Conservation (phyloP, 1,140 invertebrate species). For the Zaprionus inermis region DNA sequence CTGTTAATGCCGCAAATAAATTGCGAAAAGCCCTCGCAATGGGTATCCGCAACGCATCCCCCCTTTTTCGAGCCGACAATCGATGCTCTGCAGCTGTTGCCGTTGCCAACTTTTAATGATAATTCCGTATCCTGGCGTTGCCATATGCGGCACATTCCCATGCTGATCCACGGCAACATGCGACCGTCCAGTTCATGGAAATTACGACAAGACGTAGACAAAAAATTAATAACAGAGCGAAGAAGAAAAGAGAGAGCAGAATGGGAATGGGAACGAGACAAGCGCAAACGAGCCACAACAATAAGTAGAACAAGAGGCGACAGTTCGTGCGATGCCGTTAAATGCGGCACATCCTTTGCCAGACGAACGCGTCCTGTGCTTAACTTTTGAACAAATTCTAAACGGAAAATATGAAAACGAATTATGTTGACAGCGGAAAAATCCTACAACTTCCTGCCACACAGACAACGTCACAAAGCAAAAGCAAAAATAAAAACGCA, state of each 20-base stretch:
- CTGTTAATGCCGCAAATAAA: conserved; percentile 76
- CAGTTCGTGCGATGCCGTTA: conserved; percentile 53
- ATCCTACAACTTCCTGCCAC: conserved; percentile 79
- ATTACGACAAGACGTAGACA: conserved; percentile 40
- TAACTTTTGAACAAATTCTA: conserved; percentile 80
- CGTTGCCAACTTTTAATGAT: conserved; percentile 77
- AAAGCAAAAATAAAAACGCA: conserved; percentile 44
- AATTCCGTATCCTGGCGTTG: conserved; percentile 53
- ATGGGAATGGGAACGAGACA: not conserved
- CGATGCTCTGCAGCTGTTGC: conserved; percentile 71
- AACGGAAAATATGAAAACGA: conserved; percentile 82
- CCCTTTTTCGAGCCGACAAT: conserved; percentile 35
- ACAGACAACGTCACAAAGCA: conserved; percentile 34
- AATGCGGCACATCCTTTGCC: conserved; percentile 73
- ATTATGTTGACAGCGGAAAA: conserved; percentile 83
- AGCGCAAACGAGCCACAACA: conserved; percentile 12
- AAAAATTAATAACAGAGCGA: conserved; percentile 51
- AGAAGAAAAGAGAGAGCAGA: conserved; percentile 19
- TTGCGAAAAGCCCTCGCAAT: conserved; percentile 46
- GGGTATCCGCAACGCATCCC: no score
- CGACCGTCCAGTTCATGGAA: conserved; percentile 50
- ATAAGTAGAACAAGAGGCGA: conserved; percentile 25
- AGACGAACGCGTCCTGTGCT: conserved; percentile 63
- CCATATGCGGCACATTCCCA: conserved; percentile 46
- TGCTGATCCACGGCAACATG: conserved; percentile 8